Evolutionary conservation across 2,797 vertebrate genomes (phyloP).

Genomic region (Rhodeus uyekii): DNA sequence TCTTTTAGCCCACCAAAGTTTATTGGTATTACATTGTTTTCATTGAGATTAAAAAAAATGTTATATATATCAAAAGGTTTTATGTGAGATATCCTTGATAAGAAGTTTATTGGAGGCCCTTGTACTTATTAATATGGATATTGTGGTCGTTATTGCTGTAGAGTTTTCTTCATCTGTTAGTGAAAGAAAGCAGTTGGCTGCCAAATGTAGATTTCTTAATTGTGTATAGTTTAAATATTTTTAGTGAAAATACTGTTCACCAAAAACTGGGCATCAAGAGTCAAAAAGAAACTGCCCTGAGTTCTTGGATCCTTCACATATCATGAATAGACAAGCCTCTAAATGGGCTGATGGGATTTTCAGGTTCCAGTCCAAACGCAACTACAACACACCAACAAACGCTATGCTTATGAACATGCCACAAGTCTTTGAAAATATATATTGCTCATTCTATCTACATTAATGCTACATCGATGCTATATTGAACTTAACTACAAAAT

Average conservation of each 20-base stretch:
- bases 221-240: slow-evolving; percentile 42
- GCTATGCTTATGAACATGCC: slow-evolving; percentile 15
- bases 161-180: slow-evolving; percentile 29
- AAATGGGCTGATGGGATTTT: slow-evolving; percentile 16
- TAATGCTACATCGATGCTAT: slow-evolving; percentile 29
- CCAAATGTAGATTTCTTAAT: slow-evolving; percentile 41
- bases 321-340: background rate
- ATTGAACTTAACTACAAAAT: slow-evolving; percentile 49
- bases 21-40: slow-evolving; percentile 47
- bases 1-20: slow-evolving; percentile 45
- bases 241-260: slow-evolving; percentile 37
- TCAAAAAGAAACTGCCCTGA: slow-evolving; percentile 21
- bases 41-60: background rate
- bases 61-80: background rate
- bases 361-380: slow-evolving; percentile 14
- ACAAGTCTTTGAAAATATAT: slow-evolving; percentile 9
- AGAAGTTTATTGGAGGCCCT: slow-evolving; percentile 25
- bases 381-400: background rate
- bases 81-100: slow-evolving; percentile 23
- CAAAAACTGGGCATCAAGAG: slow-evolving; percentile 16
- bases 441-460: slow-evolving; percentile 33
- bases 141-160: slow-evolving; percentile 35
- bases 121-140: slow-evolving; percentile 36
- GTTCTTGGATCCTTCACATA: slow-evolving; percentile 19
- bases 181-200: slow-evolving; percentile 41